Conservation (phyloP, 2,113 vertebrate species). For the Arothron firmamentum region DNA sequence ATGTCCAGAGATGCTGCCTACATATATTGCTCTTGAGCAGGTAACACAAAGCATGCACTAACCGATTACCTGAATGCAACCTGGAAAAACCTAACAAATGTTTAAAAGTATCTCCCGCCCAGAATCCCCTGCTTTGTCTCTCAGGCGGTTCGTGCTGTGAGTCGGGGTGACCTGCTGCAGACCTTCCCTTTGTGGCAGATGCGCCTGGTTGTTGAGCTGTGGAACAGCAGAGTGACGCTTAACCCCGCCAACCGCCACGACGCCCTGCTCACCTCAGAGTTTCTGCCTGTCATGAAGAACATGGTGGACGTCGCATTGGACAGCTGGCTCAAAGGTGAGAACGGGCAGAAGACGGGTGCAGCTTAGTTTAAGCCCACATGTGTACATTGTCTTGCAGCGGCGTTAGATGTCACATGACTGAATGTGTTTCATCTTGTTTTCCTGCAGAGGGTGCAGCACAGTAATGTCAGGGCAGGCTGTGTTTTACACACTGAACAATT, state of each 20-base stretch:
- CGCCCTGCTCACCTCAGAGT: constrained; percentile 89
- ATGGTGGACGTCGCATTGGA: constrained; percentile 84
- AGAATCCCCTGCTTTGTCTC: neutral
- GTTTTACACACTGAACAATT: constrained; percentile 22
- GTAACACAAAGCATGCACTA: constrained; percentile 57
- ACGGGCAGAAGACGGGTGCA: neutral
- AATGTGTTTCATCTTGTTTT: constrained; percentile 42
- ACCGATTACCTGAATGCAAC: neutral
- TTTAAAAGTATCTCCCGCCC: neutral
- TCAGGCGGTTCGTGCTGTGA: constrained; percentile 73
- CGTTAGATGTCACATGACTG: neutral
- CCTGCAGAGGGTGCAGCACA: constrained; percentile 33
- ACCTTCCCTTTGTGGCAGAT: constrained; percentile 93
- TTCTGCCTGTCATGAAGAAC: constrained; percentile 92
- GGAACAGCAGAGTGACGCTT: constrained; percentile 82
- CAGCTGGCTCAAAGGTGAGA: constrained; percentile 85
- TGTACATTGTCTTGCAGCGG: neutral
- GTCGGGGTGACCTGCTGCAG: constrained; percentile 78
- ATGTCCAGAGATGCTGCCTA: constrained; percentile 95
- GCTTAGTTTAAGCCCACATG: neutral
- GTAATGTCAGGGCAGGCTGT: constrained; percentile 30
- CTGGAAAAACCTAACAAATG: neutral
- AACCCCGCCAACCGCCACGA: constrained; percentile 61
- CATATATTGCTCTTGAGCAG: constrained; percentile 94
- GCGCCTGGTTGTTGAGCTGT: constrained; percentile 89